Conservation (phyloP, 1,140 invertebrate species). For the Sitobion miscanthi region DNA sequence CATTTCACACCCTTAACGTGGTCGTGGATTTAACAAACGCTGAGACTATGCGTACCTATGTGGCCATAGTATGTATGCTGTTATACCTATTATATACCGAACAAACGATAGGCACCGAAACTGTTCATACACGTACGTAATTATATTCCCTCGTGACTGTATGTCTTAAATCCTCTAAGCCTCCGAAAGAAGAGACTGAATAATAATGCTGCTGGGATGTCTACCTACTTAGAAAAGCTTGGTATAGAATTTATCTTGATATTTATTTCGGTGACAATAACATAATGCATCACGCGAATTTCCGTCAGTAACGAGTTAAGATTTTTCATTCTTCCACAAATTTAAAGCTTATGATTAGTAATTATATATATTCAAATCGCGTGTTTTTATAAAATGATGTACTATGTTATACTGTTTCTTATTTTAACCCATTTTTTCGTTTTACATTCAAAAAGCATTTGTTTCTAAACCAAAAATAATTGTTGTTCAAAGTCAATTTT, state of each 20-base stretch:
- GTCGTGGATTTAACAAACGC: not conserved
- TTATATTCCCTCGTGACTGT: not conserved
- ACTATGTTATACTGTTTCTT: not conserved
- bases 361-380: not conserved
- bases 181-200: not conserved
- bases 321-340: not conserved
- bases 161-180: not conserved
- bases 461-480: not conserved
- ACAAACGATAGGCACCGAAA: not conserved
- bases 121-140: not conserved
- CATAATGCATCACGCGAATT: not conserved
- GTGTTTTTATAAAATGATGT: not conserved
- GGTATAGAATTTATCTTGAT: not conserved
- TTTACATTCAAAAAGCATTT: not conserved
- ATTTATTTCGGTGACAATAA: not conserved
- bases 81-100: not conserved
- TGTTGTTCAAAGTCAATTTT: not conserved
- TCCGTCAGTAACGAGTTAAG: not conserved
- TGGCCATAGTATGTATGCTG: too few relatives aligned
- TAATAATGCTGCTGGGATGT: not conserved
- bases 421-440: not conserved
- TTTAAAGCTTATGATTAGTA: not conserved
- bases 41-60: not conserved
- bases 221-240: not conserved
- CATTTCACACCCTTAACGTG: not conserved